Evolutionary conservation across 2,113 vertebrate species (phyloP), one percentile per base, ranked within the genome.

Genomic region (Xyliphius kryptos): DNA sequence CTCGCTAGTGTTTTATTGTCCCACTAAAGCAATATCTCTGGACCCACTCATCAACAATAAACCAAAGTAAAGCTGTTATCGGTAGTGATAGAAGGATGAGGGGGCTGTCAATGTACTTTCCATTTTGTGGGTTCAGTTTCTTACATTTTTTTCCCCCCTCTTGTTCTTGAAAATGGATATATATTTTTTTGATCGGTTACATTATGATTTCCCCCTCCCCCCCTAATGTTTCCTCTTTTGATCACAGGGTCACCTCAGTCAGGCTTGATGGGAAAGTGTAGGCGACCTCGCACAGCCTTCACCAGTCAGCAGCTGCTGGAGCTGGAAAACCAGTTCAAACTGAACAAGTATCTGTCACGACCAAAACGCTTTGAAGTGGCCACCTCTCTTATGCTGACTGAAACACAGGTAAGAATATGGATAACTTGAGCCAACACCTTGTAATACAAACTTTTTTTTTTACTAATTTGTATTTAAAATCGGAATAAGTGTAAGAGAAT

Each of bases 321-420:
- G 50, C 68, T 90, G 53, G 89, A 91, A 75, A 89, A 90, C 75
- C 89, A 91, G 74, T 91, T 91, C 74, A 89, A 89, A 62, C 77
- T 88, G 56, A 91, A 88, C 84, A 91, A 90, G 72, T 91, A 91
- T 69, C 77, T 91, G 64, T 91, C 89, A 11, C 74, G 89, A 11
- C 89, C 89, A 1, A 90, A 89, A 68, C 88, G 89, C 52, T 91
- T 90, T 4, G 89, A 91, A 74, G 89, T 91, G 79, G 84, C 89
- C 68, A 91, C 88, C 6, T 83, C 86, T 0, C 86, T 91, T 53
- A 86, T 89, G 89, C 76, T 91, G 44, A 91, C 89, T 0, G 89
- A 91, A 70, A 91, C 89, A 13, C 89, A 90, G 87, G 89, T 90
- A 61, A 80, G 70, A 43, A 38, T 5, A 38, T 38, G 5, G 37